Evolutionary conservation across 1,140 invertebrate species (phyloP).

Genomic region (Dryas iulia): DNA sequence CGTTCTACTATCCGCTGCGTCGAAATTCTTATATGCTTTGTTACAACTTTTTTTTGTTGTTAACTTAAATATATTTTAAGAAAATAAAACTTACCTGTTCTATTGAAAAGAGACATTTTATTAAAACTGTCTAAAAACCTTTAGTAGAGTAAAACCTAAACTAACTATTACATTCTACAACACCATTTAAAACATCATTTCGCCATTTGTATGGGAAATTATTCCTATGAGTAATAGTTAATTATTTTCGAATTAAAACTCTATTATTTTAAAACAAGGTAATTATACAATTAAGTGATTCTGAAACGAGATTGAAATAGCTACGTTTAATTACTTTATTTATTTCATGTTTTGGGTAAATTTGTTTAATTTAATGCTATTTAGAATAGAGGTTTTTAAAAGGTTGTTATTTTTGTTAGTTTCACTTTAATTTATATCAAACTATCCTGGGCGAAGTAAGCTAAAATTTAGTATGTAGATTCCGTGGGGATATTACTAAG

Average conservation of each 20-base stretch:
- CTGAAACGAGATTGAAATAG: not conserved
- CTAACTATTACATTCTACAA: not conserved
- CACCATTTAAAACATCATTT: not conserved
- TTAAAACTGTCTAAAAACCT: not conserved
- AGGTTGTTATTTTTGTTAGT: not conserved
- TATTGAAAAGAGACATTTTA: too few species aligned
- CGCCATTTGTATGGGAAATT: not conserved
- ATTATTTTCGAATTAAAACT: slow-evolving; percentile 18
- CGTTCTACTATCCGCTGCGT: too few species aligned
- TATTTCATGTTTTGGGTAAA: slow-evolving; percentile 11
- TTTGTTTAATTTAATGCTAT: not conserved
- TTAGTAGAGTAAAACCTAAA: not conserved
- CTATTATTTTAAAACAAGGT: not conserved
- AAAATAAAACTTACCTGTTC: too few species aligned
- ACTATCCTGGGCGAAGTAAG: too few species aligned
- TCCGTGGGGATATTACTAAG: too few species aligned
- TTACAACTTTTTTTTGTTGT: too few species aligned
- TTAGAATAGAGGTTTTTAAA: not conserved
- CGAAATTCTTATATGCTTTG: too few species aligned
- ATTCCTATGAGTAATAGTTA: slow-evolving; percentile 2
- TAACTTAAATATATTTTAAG: too few species aligned
- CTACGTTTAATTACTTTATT: not conserved
- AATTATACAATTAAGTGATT: slow-evolving; percentile 19
- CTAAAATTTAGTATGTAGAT: too few species aligned
- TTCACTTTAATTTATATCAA: too few species aligned